Percentiles rank a stretch among this genome's conserved stretches.
Evolutionary conservation across 2,888 invertebrate species (phyloP).

Genomic region (Neria commutata): DNA sequence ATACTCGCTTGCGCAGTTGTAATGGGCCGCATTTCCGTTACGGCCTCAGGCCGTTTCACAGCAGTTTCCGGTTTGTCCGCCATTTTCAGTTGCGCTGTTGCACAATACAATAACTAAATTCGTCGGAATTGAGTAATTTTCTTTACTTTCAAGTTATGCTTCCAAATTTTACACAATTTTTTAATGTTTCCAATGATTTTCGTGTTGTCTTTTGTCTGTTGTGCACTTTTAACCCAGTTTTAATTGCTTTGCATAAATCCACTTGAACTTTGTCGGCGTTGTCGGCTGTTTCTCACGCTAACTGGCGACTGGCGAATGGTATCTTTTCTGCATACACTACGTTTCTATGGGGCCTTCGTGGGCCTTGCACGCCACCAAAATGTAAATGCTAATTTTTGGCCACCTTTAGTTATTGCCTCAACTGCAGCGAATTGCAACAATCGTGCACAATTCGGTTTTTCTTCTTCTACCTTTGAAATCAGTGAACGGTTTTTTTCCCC

Average conservation of each 20-base stretch:
- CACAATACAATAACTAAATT: neutral
- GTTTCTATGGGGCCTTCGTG: too few relatives aligned
- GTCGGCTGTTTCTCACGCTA: conserved; percentile 11
- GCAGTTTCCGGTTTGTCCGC: conserved; percentile 19
- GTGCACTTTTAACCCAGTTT: too few relatives aligned
- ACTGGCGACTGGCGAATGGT: conserved; percentile 29
- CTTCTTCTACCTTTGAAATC: too few relatives aligned
- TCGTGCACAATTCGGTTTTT: neutral
- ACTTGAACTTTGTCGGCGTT: conserved; percentile 26
- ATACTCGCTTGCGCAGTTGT: neutral
- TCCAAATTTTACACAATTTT: neutral
- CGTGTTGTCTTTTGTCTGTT: neutral
- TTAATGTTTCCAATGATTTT: neutral
- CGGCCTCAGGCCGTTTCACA: too few relatives aligned
- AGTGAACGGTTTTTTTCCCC: too few relatives aligned
- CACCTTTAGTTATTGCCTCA: neutral
- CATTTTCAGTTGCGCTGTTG: conserved; percentile 27
- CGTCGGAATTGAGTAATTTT: neutral
- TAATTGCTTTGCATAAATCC: neutral
- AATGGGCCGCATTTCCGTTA: neutral
- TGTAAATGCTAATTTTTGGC: neutral
- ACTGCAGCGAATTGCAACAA: conserved; percentile 1
- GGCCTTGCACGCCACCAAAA: conserved; percentile 33
- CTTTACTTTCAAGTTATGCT: neutral
- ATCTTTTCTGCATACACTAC: conserved; percentile 15